Evolutionary conservation across 2,797 vertebrate genomes (phyloP).

Genomic region (Syngnathus rostellatus): DNA sequence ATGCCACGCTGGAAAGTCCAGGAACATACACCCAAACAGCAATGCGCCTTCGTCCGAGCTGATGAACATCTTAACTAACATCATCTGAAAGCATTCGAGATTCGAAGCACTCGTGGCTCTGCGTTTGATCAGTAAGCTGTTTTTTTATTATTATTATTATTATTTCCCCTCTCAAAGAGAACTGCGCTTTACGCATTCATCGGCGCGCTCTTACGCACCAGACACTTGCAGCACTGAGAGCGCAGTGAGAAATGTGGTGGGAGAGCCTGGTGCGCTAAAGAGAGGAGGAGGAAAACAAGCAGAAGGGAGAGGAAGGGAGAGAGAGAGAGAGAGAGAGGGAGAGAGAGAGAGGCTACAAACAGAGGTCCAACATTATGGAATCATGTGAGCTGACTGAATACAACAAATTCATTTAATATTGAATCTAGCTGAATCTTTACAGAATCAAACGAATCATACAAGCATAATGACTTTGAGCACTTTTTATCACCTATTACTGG

Average conservation of each 20-base stretch:
- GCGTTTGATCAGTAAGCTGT: conserved; percentile 28
- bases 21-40: conserved; percentile 54
- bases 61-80: conserved; percentile 50
- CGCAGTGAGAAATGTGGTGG: conserved; percentile 57
- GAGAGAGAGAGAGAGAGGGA: conserved; percentile 15
- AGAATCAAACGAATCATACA: not conserved
- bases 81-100: conserved; percentile 12
- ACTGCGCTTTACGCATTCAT: conserved; percentile 42
- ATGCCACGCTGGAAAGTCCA: conserved; percentile 59
- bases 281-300: conserved; percentile 37
- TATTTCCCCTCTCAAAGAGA: conserved; percentile 28
- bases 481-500: not conserved
- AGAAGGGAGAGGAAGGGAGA: conserved; percentile 35
- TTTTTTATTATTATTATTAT: not conserved
- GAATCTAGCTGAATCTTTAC: not conserved
- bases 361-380: conserved; percentile 25
- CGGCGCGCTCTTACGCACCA: conserved; percentile 63
- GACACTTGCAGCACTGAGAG: conserved; percentile 49
- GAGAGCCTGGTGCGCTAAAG: conserved; percentile 57
- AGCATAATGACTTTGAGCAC: not conserved
- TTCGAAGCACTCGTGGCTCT: conserved; percentile 6
- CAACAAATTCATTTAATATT: no score
- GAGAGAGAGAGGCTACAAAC: conserved; percentile 12
- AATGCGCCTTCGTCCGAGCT: conserved; percentile 53
- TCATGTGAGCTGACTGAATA: not conserved